Conservation (phyloP, 2,797 vertebrate species). For the Rhadinocentrus ornatus region DNA sequence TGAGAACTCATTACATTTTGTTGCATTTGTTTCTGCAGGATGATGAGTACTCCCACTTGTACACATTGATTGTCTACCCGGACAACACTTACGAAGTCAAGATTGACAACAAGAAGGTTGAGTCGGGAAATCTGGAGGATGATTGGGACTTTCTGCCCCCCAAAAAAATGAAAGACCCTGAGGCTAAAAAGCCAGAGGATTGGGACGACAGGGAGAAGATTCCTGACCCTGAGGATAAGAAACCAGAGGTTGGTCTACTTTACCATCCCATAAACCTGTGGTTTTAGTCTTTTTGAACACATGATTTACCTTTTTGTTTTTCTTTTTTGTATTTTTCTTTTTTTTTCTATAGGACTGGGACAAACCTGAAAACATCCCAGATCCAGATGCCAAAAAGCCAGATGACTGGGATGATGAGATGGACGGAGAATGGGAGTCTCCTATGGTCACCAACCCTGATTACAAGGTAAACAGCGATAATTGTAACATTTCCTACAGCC, state of each 20-base stretch:
- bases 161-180: conserved; percentile 86
- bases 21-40: conserved; percentile 72
- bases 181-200: conserved; percentile 87
- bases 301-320: not conserved
- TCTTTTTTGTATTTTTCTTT: not conserved
- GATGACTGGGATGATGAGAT: conserved; percentile 89
- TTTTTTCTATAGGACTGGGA: conserved; percentile 84
- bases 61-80: conserved; percentile 86
- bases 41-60: conserved; percentile 88
- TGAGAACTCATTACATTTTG: not conserved
- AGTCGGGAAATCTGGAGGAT: conserved; percentile 84
- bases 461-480: conserved; percentile 80
- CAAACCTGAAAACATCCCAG: conserved; percentile 87
- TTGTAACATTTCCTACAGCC: not conserved
- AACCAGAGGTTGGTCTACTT: conserved; percentile 83
- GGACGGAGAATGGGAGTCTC: conserved; percentile 90
- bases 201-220: conserved; percentile 88
- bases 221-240: conserved; percentile 86
- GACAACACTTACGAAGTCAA: conserved; percentile 91
- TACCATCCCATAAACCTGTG: not conserved
- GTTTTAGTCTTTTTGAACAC: not conserved
- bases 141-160: conserved; percentile 90
- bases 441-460: conserved; percentile 86
- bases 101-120: conserved; percentile 89
- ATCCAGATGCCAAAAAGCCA: conserved; percentile 88